Percentiles rank a stretch among this genome's conserved stretches.
Conservation (phyloP, 1,140 invertebrate genomes). For the Oncopeltus fasciatus region DNA sequence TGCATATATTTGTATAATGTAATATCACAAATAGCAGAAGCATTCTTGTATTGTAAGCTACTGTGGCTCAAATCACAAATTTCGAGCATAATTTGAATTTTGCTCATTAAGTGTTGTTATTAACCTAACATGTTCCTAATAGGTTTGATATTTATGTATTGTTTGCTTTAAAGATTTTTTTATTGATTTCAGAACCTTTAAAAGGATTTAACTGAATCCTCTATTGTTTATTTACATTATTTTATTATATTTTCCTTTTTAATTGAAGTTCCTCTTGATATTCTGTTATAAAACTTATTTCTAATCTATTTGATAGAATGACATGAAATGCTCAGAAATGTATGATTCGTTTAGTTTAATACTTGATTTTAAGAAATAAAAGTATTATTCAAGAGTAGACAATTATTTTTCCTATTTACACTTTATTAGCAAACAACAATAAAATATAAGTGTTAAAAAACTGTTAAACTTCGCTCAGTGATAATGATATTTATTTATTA, state of each 20-base stretch:
- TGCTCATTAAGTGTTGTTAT: neutral
- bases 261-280: neutral
- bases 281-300: constrained; percentile 2
- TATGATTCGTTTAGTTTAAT: neutral
- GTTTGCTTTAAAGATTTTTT: neutral
- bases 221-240: neutral
- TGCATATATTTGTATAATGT: neutral
- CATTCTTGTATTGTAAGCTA: neutral
- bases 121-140: neutral
- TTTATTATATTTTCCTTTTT: neutral
- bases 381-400: constrained; percentile 2
- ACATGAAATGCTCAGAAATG: neutral
- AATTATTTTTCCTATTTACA: too few relatives aligned
- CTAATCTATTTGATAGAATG: constrained; percentile 5
- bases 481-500: too few relatives aligned
- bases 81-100: neutral
- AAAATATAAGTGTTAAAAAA: too few relatives aligned
- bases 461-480: too few relatives aligned
- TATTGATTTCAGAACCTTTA: neutral
- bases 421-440: too few relatives aligned
- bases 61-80: neutral
- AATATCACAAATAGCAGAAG: neutral
- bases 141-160: neutral
- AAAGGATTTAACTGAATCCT: neutral
- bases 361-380: constrained; percentile 1